Percentiles rank a stretch among this genome's conserved stretches.
These are phyloP conservation scores for Pteropus rufus DNA, from an alignment of 2,797 vertebrate species.

Conservation along the genomic window DNA sequence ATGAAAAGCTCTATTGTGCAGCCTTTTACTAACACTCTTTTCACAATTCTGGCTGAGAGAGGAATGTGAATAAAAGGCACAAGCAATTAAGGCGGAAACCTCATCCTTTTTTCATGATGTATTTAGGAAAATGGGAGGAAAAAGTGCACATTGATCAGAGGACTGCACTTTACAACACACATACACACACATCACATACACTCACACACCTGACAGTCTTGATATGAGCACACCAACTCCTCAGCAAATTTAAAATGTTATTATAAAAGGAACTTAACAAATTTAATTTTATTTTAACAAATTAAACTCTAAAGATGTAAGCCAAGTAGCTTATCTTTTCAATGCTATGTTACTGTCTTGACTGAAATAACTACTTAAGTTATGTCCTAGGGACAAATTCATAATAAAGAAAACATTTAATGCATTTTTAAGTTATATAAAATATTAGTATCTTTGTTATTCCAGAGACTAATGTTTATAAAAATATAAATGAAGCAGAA, in stretches of 20 bases:
- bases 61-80: constrained; percentile 94
- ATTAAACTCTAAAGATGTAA: constrained; percentile 65
- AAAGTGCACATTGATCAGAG: constrained; percentile 80
- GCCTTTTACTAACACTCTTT: constrained; percentile 93
- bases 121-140: constrained; percentile 84
- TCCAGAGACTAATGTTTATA: constrained; percentile 28
- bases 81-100: constrained; percentile 96
- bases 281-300: constrained; percentile 69
- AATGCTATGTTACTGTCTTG: constrained; percentile 30
- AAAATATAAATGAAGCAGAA: constrained; percentile 4
- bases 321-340: constrained; percentile 48
- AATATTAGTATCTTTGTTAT: background rate
- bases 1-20: constrained; percentile 98
- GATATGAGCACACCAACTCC: constrained; percentile 69
- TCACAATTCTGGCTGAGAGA: constrained; percentile 93
- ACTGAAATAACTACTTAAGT: background rate
- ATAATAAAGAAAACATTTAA: background rate
- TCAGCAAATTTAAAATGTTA: constrained; percentile 71
- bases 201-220: constrained; percentile 64
- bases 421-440: background rate
- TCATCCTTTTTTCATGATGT: constrained; percentile 88
- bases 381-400: background rate
- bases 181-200: background rate
- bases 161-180: constrained; percentile 69
- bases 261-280: constrained; percentile 76